Conservation (phyloP, 2,113 vertebrate species). For the Nannospalax galili region DNA sequence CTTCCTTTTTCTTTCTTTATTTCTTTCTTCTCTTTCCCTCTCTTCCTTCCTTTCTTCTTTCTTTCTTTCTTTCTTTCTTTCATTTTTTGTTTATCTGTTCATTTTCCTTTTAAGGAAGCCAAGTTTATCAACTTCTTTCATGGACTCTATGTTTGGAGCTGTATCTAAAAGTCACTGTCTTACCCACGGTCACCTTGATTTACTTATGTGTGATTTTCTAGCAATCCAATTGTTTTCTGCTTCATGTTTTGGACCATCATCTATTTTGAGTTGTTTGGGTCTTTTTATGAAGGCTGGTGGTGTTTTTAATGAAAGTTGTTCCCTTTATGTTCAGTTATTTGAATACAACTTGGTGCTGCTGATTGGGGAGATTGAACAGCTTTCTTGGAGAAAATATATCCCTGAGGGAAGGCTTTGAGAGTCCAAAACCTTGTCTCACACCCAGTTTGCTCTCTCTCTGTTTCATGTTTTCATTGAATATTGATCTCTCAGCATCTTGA, state of each 20-base stretch:
- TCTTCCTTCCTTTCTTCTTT: too few relatives aligned
- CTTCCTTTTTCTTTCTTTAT: background rate
- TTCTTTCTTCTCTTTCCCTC: too few relatives aligned
- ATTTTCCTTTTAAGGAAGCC: background rate
- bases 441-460: too few relatives aligned
- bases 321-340: too few relatives aligned
- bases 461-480: too few relatives aligned
- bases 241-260: background rate
- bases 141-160: background rate
- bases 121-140: background rate
- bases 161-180: background rate
- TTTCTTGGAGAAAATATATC: too few relatives aligned
- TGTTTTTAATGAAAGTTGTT: background rate
- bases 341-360: too few relatives aligned
- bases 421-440: too few relatives aligned
- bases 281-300: too few relatives aligned
- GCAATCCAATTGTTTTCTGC: background rate
- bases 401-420: too few relatives aligned
- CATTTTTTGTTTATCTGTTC: background rate
- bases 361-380: too few relatives aligned
- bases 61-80: background rate
- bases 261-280: background rate
- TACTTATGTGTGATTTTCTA: background rate
- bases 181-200: background rate
- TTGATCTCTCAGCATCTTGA: too few relatives aligned